Percentiles rank a stretch among this genome's conserved stretches.
phyloP scores from a whole-genome alignment of 2,888 invertebrate genomes.

The Nomada ferruginata region DNA sequence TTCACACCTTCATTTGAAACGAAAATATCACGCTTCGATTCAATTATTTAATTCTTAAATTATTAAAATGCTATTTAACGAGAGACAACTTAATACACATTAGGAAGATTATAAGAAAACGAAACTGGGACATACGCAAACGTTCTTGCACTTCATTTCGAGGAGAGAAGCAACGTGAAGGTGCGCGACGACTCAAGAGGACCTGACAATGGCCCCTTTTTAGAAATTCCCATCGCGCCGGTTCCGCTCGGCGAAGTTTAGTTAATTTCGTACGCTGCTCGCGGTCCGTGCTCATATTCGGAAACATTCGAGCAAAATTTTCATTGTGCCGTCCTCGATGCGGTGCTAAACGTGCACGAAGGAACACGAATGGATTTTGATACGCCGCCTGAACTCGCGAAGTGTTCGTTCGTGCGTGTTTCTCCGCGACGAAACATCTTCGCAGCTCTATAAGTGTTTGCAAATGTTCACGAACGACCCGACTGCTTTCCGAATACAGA shows the following conservation, averaged over 20 bases:
- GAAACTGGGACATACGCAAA: neutral
- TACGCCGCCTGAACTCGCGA: constrained; percentile 42
- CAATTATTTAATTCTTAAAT: no score
- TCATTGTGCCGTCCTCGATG: constrained; percentile 18
- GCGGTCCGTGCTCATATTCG: constrained; percentile 41
- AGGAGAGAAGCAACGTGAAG: constrained; percentile 4
- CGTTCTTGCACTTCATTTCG: neutral
- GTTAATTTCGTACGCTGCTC: constrained; percentile 46
- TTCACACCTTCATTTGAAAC: no score
- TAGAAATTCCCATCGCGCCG: constrained; percentile 34
- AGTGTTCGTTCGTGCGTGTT: constrained; percentile 48
- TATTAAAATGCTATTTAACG: no score
- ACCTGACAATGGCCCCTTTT: constrained; percentile 32
- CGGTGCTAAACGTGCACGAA: constrained; percentile 45
- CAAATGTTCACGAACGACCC: constrained; percentile 1
- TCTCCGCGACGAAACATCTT: constrained; percentile 31
- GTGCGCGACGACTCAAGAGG: neutral
- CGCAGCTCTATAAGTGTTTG: constrained; percentile 17
- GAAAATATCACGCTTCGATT: no score
- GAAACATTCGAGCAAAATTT: constrained; percentile 50
- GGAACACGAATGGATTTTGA: constrained; percentile 45
- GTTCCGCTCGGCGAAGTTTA: constrained; percentile 29
- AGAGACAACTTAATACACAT: no score
- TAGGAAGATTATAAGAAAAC: no score
- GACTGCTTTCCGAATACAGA: neutral